A percentile compares a stretch with the other conserved stretches of the same genome.
Conservation (phyloP, 2,797 vertebrate genomes). For the Chaetodon trifasciatus region DNA sequence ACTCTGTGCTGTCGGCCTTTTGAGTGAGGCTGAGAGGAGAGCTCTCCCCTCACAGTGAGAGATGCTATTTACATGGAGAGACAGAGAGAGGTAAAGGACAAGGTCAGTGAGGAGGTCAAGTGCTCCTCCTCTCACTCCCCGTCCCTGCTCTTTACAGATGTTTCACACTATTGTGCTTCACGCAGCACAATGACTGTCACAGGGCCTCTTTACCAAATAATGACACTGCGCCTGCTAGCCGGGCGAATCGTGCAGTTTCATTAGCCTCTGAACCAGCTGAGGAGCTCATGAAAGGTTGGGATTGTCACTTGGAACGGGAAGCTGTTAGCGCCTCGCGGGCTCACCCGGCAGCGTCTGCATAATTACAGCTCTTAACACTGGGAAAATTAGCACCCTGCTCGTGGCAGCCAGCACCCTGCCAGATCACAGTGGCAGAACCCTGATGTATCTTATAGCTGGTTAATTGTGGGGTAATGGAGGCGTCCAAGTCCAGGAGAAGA, state of each 20-base stretch:
- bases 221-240: slow-evolving; percentile 36
- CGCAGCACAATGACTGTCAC: slow-evolving; percentile 50
- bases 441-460: slow-evolving; percentile 38
- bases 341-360: slow-evolving; percentile 58
- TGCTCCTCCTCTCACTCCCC: slow-evolving; percentile 28
- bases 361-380: slow-evolving; percentile 76
- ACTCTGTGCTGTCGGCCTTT: slow-evolving; percentile 6
- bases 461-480: slow-evolving; percentile 70
- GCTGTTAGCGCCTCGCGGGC: slow-evolving; percentile 61
- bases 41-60: slow-evolving; percentile 9
- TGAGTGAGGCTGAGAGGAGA: not conserved
- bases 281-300: slow-evolving; percentile 72
- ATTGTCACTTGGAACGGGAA: slow-evolving; percentile 60
- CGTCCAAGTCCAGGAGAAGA: slow-evolving; percentile 24
- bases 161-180: slow-evolving; percentile 38
- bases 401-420: slow-evolving; percentile 50
- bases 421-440: slow-evolving; percentile 55
- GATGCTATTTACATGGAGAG: slow-evolving; percentile 61
- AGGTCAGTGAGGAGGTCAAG: slow-evolving; percentile 62
- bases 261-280: slow-evolving; percentile 71
- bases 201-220: slow-evolving; percentile 52
- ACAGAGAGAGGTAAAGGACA: slow-evolving; percentile 29
- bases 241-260: slow-evolving; percentile 59
- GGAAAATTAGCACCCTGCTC: slow-evolving; percentile 77
- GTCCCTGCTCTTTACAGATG: slow-evolving; percentile 39